Evolutionary conservation across 2,113 vertebrate species (phyloP).

Genomic region (Vireo altiloquus): DNA sequence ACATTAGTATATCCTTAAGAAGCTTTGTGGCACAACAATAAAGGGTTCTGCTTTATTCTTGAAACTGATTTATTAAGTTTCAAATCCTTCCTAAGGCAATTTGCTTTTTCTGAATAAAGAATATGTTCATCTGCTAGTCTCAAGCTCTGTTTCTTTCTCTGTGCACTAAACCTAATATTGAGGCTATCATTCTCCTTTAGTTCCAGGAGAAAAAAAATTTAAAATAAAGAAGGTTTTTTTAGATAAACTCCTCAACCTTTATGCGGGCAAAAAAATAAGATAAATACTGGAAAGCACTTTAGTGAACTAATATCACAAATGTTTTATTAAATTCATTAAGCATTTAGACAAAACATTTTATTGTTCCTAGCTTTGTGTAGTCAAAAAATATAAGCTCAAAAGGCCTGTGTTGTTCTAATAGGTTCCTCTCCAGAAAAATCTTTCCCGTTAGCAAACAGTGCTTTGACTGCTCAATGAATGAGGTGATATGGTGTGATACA

Average conservation of each 20-base stretch:
- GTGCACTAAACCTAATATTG: conserved; percentile 39
- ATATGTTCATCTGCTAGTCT: conserved; percentile 56
- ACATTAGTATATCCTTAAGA: conserved; percentile 48
- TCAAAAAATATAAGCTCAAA: neutral
- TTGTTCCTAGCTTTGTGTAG: neutral
- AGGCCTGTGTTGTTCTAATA: neutral
- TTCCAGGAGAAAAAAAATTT: conserved; percentile 9
- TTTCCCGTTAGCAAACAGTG: neutral
- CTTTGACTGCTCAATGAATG: neutral
- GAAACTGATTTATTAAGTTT: conserved; percentile 68
- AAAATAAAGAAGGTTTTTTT: neutral
- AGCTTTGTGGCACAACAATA: conserved; percentile 44
- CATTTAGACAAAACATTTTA: neutral
- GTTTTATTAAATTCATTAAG: neutral
- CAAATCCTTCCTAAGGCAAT: conserved; percentile 66
- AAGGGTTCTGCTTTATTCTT: conserved; percentile 50
- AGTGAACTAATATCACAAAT: neutral
- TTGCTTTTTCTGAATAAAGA: conserved; percentile 54
- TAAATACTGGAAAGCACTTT: neutral
- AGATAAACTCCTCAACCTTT: neutral
- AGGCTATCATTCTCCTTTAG: conserved; percentile 41
- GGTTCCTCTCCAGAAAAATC: neutral
- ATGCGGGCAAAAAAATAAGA: neutral
- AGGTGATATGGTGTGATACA: neutral
- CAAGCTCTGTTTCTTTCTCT: conserved; percentile 38